phyloP scores from a whole-genome alignment of 2,888 invertebrate species.

The Orthosia gracilis region DNA sequence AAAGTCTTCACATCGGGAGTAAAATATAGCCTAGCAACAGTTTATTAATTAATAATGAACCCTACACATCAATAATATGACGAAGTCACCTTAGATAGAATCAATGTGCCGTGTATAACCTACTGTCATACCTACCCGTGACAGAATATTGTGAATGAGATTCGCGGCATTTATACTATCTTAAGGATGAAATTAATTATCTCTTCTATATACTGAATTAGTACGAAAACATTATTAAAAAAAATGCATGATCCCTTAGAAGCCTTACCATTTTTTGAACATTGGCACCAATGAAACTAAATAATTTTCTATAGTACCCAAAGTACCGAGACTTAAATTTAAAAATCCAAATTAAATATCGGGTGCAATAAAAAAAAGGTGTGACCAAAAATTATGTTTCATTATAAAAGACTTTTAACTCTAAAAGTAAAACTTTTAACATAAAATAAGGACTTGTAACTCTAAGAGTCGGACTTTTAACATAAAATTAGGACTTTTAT shows the following conservation, averaged over 20 bases:
- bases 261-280: neutral
- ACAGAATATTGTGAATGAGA: slow-evolving; percentile 16
- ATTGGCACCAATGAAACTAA: too few species aligned
- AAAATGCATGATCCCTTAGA: neutral
- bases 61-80: neutral
- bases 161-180: neutral
- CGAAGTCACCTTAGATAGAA: slow-evolving; percentile 10
- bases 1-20: too few species aligned
- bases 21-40: neutral
- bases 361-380: too few species aligned
- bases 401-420: neutral
- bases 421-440: neutral
- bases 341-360: too few species aligned
- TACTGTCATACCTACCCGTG: slow-evolving; percentile 38
- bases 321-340: too few species aligned
- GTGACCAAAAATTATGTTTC: neutral
- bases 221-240: too few species aligned
- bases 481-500: neutral
- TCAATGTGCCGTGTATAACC: slow-evolving; percentile 4
- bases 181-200: neutral
- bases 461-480: neutral
- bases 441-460: too few species aligned
- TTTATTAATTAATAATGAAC: neutral
- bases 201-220: neutral
- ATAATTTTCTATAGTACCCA: too few species aligned